A percentile compares a stretch with the other conserved stretches of the same genome.
Conservation (phyloP, 2,888 invertebrate genomes). For the Tachystola acroxantha region DNA sequence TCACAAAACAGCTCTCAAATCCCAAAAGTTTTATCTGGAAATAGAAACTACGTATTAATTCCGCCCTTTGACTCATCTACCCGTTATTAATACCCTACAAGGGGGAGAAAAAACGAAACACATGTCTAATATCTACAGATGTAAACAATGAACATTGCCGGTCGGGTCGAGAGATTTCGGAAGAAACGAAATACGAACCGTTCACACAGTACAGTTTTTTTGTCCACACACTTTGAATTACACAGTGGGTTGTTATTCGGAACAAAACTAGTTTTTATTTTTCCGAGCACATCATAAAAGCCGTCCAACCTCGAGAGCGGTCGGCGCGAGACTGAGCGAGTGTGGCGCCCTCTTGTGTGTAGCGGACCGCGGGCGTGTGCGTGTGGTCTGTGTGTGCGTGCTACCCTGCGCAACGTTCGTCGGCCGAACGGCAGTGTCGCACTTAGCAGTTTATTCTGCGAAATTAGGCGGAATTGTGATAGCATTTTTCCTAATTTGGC, state of each 20-base stretch:
- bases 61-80: conserved; percentile 59
- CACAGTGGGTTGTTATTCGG: conserved; percentile 55
- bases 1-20: conserved; percentile 68
- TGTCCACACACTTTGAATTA: conserved; percentile 63
- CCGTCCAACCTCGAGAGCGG: conserved; percentile 54
- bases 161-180: conserved; percentile 29
- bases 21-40: conserved; percentile 70
- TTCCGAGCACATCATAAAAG: conserved; percentile 58
- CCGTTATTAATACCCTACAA: conserved; percentile 53
- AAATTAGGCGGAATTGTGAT: too few species aligned
- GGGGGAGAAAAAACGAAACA: conserved; percentile 52
- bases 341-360: conserved; percentile 57
- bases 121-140: conserved; percentile 55
- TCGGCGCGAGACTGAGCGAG: conserved; percentile 77
- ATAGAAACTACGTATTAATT: conserved; percentile 71
- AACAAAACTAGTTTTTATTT: conserved; percentile 75
- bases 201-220: conserved; percentile 59
- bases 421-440: too few species aligned
- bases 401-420: conserved; percentile 49
- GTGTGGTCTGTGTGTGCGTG: conserved; percentile 18
- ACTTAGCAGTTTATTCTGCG: too few species aligned
- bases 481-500: too few species aligned
- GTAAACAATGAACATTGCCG: conserved; percentile 64
- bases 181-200: conserved; percentile 53
- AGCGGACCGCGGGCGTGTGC: conserved; percentile 44